Evolutionary conservation across 2,797 vertebrate species (phyloP), one percentile per base, ranked within the genome.

Genomic region (Tadarida brasiliensis): DNA sequence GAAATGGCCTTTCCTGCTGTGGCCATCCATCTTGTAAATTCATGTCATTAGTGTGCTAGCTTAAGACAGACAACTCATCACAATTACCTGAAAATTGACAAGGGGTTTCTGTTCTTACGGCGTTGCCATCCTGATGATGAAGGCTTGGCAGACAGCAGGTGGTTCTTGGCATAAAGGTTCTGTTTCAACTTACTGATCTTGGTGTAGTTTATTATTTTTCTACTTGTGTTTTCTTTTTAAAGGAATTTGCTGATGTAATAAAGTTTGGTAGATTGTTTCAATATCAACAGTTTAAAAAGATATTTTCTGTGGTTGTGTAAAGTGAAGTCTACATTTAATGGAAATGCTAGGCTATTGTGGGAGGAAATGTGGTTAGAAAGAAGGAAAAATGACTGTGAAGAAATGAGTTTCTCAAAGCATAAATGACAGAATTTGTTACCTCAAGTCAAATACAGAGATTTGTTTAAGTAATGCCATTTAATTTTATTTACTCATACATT

Each of bases 211-310:
- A n/a, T 54, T 54, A 35, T 68, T 94, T 12, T 44, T 89, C 24
- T 83, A 20, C 5, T 28, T 82, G 17, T 96, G 11, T 85, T 1
- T 70, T 84, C 92, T 81, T 87, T 82, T 54, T 15, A 19, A n/a
- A 81, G 68, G 49, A 67, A 57, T 91, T 91, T 65, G 15, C 44
- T 94, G 61, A 59, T 78, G 74, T 92, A 87, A n/a, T 90, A 44
- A 90, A 84, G 19, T 88, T 95, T 86, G 56, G 17, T 67, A 90
- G 65, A 87, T 67, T 92, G 12, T 87, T 90, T 73, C 39, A 51
- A 51, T 91, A n/a, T 56, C n/a, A 35, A 9, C 51, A 56, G n/a
- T 54, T 77, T 77, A 56, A 56, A 82, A 97, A 57, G 59, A 20
- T 35, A 20, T 86, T 57, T 93, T 87, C 67, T 89, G 51, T 95